Evolutionary conservation across 2,888 invertebrate species (phyloP), one percentile per base, ranked within the genome.

Genomic region (Epicampocera succincta): DNA sequence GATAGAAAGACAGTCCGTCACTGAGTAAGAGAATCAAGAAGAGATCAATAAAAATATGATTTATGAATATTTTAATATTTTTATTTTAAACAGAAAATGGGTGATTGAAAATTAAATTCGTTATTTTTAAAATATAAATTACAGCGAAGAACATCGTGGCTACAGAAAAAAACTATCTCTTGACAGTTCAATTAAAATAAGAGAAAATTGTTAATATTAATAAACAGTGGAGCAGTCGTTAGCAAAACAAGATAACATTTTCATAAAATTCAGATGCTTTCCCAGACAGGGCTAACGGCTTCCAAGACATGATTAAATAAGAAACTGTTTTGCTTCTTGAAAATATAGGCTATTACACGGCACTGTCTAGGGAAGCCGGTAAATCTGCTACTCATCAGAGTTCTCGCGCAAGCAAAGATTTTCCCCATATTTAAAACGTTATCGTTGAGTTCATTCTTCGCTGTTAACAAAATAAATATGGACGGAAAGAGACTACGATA

Each of bases 1-100:
- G 25, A 52, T n/a, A 29, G 33, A 21, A 17, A 44, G 46, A 38
- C 40, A 25, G 40, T 19, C 56, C n/a, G 33, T 58, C 11, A 60
- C 38, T 33, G 46, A 46, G 4, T 42, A 13, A 54, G 15, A 3
- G 54, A 29, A 29, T 1, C 17, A 12, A n/a, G 2, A 13, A 3
- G 54, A 33, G 42, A 72, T 77, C 76, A 81, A 77, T 73, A 73
- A 73, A 63, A 73, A 54, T 52, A 65, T 69, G 68, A 81, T 77
- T 81, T 77, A 81, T 77, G 54, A 63, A 15, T 63, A 77, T 77
- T 77, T 68, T 63, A 42, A 58, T 29, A 58, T 21, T 33, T 71
- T 56, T 38, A 33, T 52, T 17, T 17, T 42, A 29, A 60, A 12
- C 13, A 58, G 25, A 17, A 46, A 17, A 48, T 25, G 25, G 1